Evolutionary conservation across 2,888 invertebrate genomes (phyloP), one percentile per base, ranked within the genome.

Genomic region (Sarcophaga caerulescens): DNA sequence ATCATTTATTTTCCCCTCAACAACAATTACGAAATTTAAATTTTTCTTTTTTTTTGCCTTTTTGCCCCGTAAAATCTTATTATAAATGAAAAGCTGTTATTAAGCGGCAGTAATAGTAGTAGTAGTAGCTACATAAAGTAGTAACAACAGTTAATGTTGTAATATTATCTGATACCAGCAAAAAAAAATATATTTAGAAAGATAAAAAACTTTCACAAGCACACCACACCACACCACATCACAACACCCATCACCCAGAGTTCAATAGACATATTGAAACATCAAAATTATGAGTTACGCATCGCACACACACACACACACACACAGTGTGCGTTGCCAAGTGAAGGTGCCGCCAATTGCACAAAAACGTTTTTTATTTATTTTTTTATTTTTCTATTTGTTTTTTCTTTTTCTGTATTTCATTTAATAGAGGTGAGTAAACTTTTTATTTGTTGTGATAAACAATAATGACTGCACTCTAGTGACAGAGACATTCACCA

Each of bases 401-500:
- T 65, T 63, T 25, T 17, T 71, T 59, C 14, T 66, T 23, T 68
- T 25, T 47, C 35, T 12, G 25, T 14, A 66, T 65, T 35, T 65
- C 47, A 52, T 25, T 77, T 81, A 52, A 10, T 81, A 77, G 63
- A 86, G 86, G 83, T 86, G 86, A 81, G 69, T 84, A 84, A 84
- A 84, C 84, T 84, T 69, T 84, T 8, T 21, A 65, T 60, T n/a
- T 35, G 35, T 35, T 35, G 35, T 74, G 65, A 75, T 23, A 63
- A 23, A 47, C 47, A 78, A 47, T 25, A 69, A 35, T 62, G 59
- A 62, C 57, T 35, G 12, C 35, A 68, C n/a, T 47, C 25, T 14
- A 74, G 25, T 77, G 81, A 77, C 86, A 84, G 77, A 84, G 84
- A 78, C 86, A 86, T 86, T 86, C 84, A 84, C 83, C 86, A 69